A percentile compares a stretch with the other conserved stretches of the same genome.
Conservation (phyloP, 2,113 vertebrate species). For the Oncorhynchus gorbuscha region DNA sequence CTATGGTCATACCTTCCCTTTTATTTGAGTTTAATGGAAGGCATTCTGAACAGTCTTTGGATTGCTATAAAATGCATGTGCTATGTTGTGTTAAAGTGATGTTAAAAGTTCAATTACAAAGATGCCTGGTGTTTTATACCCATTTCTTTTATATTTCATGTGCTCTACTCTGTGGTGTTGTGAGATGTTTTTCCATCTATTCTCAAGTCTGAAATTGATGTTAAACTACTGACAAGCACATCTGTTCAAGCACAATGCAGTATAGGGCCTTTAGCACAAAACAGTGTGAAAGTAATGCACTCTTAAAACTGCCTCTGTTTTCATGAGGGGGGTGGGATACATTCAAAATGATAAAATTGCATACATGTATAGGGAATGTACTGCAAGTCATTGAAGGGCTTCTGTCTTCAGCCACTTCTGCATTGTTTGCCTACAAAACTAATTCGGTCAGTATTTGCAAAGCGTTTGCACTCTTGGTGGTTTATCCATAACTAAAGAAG, state of each 20-base stretch:
- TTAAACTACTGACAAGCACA: constrained; percentile 48
- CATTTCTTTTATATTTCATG: background rate
- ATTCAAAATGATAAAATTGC: background rate
- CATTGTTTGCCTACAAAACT: no score
- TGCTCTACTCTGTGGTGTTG: constrained; percentile 15
- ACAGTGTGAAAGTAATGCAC: constrained; percentile 20
- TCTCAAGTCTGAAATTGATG: constrained; percentile 23
- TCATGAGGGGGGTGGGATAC: constrained; percentile 11
- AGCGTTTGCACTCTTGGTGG: no score
- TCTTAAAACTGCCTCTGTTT: constrained; percentile 26
- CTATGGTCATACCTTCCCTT: no score
- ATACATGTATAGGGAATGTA: no score
- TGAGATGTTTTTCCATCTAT: constrained; percentile 32
- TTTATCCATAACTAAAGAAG: no score
- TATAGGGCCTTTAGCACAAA: constrained; percentile 21
- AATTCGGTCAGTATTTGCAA: no score
- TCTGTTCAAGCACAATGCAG: constrained; percentile 36
- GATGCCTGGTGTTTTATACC: background rate
- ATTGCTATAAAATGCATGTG: background rate
- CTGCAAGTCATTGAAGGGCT: no score
- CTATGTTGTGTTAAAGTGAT: background rate
- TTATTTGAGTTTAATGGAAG: background rate
- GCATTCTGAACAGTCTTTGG: background rate
- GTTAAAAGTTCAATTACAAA: background rate
- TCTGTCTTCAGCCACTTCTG: no score